phyloP scores from a whole-genome alignment of 1,140 invertebrate genomes.

The Choristoneura fumiferana region DNA sequence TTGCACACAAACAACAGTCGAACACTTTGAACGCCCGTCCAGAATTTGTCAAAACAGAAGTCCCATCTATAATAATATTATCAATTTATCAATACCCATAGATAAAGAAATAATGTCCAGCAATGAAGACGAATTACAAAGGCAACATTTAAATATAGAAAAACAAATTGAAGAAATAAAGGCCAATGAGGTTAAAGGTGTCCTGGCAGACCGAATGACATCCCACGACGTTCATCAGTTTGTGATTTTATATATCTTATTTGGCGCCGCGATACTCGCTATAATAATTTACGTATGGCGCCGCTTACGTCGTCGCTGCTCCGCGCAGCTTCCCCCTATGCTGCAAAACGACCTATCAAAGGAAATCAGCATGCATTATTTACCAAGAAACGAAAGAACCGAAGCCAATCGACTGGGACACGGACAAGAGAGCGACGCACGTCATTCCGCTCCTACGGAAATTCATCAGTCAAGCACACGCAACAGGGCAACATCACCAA shows the following conservation, averaged over 20 bases:
- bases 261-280: background rate
- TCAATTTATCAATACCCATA: conserved; percentile 2
- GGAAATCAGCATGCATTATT: too few relatives aligned
- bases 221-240: background rate
- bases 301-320: too few relatives aligned
- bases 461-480: too few relatives aligned
- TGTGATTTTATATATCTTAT: background rate
- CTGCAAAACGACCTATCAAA: too few relatives aligned
- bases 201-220: background rate
- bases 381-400: too few relatives aligned
- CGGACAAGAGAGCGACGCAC: too few relatives aligned
- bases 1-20: conserved; percentile 16
- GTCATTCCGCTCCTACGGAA: too few relatives aligned
- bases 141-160: background rate
- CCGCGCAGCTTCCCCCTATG: too few relatives aligned
- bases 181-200: too few relatives aligned
- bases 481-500: too few relatives aligned
- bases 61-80: conserved; percentile 20
- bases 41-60: background rate
- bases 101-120: background rate
- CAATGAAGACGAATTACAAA: background rate
- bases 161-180: conserved; percentile 1
- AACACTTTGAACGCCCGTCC: background rate
- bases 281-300: too few relatives aligned
- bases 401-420: too few relatives aligned